Evolutionary conservation across 2,113 vertebrate genomes (phyloP), one percentile per base, ranked within the genome.

Genomic region (Coptodon rendalli): DNA sequence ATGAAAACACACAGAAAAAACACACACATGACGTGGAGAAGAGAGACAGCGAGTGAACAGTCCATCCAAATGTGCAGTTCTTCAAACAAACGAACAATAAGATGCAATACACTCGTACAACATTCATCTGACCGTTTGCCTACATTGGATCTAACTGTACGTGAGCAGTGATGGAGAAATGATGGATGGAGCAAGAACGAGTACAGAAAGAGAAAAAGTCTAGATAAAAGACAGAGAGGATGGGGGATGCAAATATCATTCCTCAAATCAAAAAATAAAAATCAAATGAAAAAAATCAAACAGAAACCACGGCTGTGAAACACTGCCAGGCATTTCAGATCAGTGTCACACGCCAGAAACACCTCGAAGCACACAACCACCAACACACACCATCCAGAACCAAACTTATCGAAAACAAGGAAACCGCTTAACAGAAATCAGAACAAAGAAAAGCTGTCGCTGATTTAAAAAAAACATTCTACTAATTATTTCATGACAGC

Each of bases 231-330:
- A 87, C 80, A 94, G 92, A 93, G 83, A 93, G 88, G 90, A 92
- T 94, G 92, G 93, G 90, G 94, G 94, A 94, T 94, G 93, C 93
- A 93, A 92, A 91, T 94, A 93, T 93, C 94, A 96, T 95, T 96
- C 93, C 92, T 94, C 90, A 93, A 93, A 94, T 83, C 36, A 73
- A 85, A 79, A 54, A 11, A 66, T 13, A 3, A 88, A 54, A 80
- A 80, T 50, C 13, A 61, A 81, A 59, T 50, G 10, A 54, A 78
- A 45, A 78, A 81, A 78, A 91, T 88, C 50, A 90, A 94, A 94
- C 89, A 38, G 82, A 90, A 92, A 94, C 87, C 88, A 87, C 89
- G 86, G 87, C 91, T 86, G 89, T 93, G 89, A 92, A 95, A 94
- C 89, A 95, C 92, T 93, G 93, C 92, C 93, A 88, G 91, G 91